phyloP scores from a whole-genome alignment of 2,888 invertebrate genomes.

The Alloscopus bannaensis region DNA sequence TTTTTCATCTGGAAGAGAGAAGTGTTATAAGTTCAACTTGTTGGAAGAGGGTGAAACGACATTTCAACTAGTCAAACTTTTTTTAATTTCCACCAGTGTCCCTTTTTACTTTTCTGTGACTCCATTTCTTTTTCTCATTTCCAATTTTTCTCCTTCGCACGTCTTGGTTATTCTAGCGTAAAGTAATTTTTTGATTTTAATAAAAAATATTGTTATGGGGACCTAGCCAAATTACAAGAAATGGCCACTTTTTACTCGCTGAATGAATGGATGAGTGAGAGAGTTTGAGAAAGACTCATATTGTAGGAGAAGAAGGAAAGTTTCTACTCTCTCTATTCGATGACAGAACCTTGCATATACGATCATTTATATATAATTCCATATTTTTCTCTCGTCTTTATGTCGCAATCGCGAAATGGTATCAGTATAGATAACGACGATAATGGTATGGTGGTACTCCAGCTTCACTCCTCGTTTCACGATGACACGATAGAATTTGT shows the following conservation, averaged over 20 bases:
- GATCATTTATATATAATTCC: background rate
- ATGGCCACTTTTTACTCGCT: background rate
- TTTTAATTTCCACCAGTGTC: background rate
- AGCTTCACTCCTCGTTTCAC: too few relatives aligned
- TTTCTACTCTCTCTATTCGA: too few relatives aligned
- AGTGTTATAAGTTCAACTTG: constrained; percentile 8
- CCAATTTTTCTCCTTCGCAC: constrained; percentile 14
- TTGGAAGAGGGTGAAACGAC: background rate
- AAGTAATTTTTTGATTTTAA: constrained; percentile 60
- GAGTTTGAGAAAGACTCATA: too few relatives aligned
- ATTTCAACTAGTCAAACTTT: background rate
- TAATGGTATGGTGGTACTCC: background rate
- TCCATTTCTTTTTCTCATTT: constrained; percentile 26
- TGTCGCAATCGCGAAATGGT: too few relatives aligned
- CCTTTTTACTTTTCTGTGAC: constrained; percentile 17
- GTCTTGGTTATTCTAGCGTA: constrained; percentile 1
- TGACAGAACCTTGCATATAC: background rate
- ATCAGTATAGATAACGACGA: too few relatives aligned
- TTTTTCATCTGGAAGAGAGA: constrained; percentile 21
- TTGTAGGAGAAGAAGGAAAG: too few relatives aligned
- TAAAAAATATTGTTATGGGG: constrained; percentile 56
- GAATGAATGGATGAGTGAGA: background rate
- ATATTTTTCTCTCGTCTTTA: background rate
- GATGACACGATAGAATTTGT: too few relatives aligned
- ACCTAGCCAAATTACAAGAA: background rate